A percentile compares a stretch with the other conserved stretches of the same genome.
Evolutionary conservation across 2,113 vertebrate genomes (phyloP).

Genomic region (Neodon shergylaensis): DNA sequence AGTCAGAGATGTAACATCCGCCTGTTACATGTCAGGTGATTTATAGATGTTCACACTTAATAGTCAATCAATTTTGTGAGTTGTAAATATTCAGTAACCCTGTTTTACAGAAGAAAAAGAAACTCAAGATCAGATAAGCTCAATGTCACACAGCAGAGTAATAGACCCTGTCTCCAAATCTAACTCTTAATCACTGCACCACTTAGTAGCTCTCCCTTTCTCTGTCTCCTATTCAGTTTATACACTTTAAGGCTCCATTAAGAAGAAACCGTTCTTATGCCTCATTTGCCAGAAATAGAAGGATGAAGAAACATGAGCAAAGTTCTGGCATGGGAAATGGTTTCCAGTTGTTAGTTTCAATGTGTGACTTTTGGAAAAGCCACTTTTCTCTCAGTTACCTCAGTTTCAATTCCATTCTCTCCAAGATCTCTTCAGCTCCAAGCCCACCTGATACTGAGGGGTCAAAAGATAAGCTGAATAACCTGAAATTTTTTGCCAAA

Average conservation of each 20-base stretch:
- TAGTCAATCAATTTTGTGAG: background rate
- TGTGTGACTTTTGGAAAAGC: background rate
- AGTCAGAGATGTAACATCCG: conserved; percentile 15
- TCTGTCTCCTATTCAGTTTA: background rate
- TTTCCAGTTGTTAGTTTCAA: background rate
- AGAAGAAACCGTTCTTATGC: background rate
- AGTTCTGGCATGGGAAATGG: background rate
- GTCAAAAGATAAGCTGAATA: conserved; percentile 16
- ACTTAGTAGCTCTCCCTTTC: background rate
- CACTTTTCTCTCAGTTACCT: background rate
- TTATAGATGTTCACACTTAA: conserved; percentile 32
- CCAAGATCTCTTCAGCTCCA: background rate
- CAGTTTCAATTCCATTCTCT: conserved; percentile 30
- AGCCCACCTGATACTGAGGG: background rate
- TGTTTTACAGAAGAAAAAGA: conserved; percentile 6
- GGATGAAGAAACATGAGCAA: background rate
- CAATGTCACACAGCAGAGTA: background rate
- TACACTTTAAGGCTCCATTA: background rate
- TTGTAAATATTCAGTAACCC: conserved; percentile 32
- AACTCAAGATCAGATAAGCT: conserved; percentile 13
- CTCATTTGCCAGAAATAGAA: conserved; percentile 25
- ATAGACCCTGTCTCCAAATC: background rate
- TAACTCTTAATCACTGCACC: background rate
- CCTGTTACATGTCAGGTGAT: background rate
- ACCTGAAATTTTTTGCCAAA: conserved; percentile 10